Percentiles rank a stretch among this genome's conserved stretches.
These are phyloP conservation scores for Pseudopleuronectes americanus DNA, from an alignment of 2,797 vertebrate genomes.

Conservation along the genomic window DNA sequence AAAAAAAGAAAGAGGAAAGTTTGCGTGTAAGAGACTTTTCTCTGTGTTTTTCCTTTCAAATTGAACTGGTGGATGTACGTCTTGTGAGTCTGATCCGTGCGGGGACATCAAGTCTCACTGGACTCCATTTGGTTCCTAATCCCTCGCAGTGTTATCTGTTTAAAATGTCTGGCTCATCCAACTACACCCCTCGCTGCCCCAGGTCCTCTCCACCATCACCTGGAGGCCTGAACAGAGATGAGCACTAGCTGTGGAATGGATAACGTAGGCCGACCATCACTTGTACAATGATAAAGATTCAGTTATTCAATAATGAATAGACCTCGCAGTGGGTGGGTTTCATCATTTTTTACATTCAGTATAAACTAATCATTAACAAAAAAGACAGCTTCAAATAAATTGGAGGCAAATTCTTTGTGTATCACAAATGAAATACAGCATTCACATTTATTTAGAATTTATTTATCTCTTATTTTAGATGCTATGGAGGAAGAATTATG, in stretches of 20 bases:
- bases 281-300: conserved; percentile 19
- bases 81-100: conserved; percentile 51
- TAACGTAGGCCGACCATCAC: background rate
- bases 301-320: background rate
- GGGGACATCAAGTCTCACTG: conserved; percentile 56
- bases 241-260: conserved; percentile 34
- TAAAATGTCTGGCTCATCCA: conserved; percentile 32
- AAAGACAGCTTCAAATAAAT: background rate
- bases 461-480: background rate
- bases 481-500: background rate
- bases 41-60: conserved; percentile 22
- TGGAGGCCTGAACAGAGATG: conserved; percentile 1
- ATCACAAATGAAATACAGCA: background rate
- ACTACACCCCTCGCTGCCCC: conserved; percentile 15
- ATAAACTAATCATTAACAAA: background rate
- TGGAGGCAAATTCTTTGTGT: background rate
- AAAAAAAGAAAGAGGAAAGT: conserved; percentile 40
- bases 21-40: conserved; percentile 16
- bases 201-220: conserved; percentile 32
- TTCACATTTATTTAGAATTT: background rate
- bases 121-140: conserved; percentile 73
- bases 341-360: background rate
- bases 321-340: background rate
- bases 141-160: conserved; percentile 75
- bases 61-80: conserved; percentile 22